A percentile compares a stretch with the other conserved stretches of the same genome.
Evolutionary conservation across 2,888 invertebrate genomes (phyloP).

Genomic region (Nomada ferruginata): DNA sequence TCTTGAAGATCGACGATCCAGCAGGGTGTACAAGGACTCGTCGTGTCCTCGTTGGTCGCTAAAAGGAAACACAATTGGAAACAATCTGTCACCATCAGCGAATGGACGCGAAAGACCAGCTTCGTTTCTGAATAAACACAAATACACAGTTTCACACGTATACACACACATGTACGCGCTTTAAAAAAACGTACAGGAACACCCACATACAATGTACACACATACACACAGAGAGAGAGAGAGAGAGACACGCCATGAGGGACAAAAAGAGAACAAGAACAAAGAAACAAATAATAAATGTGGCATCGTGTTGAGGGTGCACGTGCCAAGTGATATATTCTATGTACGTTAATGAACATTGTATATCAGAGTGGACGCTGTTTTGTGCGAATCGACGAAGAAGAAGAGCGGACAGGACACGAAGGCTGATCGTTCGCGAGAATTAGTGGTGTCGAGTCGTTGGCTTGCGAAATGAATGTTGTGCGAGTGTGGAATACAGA

Average conservation of each 20-base stretch:
- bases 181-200: neutral
- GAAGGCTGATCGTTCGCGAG: conserved; percentile 42
- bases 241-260: neutral
- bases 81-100: conserved; percentile 28
- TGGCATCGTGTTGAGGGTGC: conserved; percentile 72
- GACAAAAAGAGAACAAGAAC: neutral
- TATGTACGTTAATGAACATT: conserved; percentile 61
- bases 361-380: conserved; percentile 72
- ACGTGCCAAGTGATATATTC: conserved; percentile 74
- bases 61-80: conserved; percentile 35
- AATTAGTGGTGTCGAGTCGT: conserved; percentile 31
- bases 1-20: conserved; percentile 11
- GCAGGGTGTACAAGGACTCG: conserved; percentile 56
- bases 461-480: conserved; percentile 19
- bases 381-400: conserved; percentile 64
- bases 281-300: conserved; percentile 50
- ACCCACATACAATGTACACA: neutral
- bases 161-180: neutral
- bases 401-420: conserved; percentile 29
- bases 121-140: conserved; percentile 34
- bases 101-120: conserved; percentile 56
- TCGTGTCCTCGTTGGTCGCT: conserved; percentile 73
- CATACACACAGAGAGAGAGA: neutral
- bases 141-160: neutral
- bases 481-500: neutral